Evolutionary conservation across 2,113 vertebrate genomes (phyloP).

Genomic region (Dolichotis patagonum): DNA sequence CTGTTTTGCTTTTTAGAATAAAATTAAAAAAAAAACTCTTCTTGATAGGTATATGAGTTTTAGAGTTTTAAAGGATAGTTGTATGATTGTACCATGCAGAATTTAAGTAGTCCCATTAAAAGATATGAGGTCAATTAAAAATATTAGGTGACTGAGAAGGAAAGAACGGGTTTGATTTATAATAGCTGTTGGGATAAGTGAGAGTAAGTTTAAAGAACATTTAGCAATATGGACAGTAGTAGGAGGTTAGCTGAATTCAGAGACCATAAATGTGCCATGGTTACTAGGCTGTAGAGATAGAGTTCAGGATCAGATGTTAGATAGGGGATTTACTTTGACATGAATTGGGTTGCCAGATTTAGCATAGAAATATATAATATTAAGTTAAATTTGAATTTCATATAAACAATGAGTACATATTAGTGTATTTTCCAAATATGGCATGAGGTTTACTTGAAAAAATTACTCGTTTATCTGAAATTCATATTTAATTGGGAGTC

Average conservation of each 20-base stretch:
- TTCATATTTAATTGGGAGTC: not conserved
- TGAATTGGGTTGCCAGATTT: not conserved
- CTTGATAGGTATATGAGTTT: not conserved
- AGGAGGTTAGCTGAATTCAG: not conserved
- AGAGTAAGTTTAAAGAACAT: not conserved
- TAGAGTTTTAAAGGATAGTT: not conserved
- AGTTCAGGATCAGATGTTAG: not conserved
- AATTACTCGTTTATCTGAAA: conserved; percentile 39
- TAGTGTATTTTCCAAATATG: conserved; percentile 22
- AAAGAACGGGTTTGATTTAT: not conserved
- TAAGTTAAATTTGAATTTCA: conserved; percentile 39
- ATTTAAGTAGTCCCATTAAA: not conserved
- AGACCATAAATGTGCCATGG: not conserved
- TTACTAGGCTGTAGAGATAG: conserved; percentile 17
- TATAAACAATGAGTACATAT: not conserved
- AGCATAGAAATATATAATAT: not conserved
- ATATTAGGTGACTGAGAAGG: conserved; percentile 13
- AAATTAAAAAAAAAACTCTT: not conserved
- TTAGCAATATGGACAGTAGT: not conserved
- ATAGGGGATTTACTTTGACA: not conserved
- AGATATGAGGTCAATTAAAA: not conserved
- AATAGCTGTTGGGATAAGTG: not conserved
- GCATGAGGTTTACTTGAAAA: not conserved
- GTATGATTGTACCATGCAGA: not conserved
- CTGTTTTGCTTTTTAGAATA: too few species aligned